Evolutionary conservation across 2,888 invertebrate genomes (phyloP), one percentile per base, ranked within the genome.

Genomic region (Pinctada fucata): DNA sequence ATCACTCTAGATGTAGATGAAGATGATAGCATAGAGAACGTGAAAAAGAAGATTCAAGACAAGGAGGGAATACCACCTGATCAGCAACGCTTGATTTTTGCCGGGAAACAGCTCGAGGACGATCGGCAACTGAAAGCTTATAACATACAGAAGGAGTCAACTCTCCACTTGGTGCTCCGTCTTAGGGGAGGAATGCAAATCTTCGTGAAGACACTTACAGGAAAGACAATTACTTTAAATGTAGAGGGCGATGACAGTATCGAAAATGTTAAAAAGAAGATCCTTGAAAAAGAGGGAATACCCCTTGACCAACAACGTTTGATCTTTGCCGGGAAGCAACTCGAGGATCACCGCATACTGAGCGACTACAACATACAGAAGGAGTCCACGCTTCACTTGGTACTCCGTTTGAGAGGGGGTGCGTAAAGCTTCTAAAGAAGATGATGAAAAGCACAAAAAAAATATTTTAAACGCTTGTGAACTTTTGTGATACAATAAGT

Each of bases 291-390:
- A 84, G 93, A 94, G 93, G 91, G 91, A 16, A 91, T 90, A 75
- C 90, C 90, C 63, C 89, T 89, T 66, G 90, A 90, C 77, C 90
- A 90, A 81, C 90, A 90, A 82, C 82, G 90, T 75, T 82, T 90
- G 82, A 90, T 90, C 93, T 97, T 97, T 92, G 97, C 97, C 87
- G 97, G 97, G 77, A 97, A 97, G 93, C 98, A 98, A 93, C 93
- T 98, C 90, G 97, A 97, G 94, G 97, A 98, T 94, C 97, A 97
- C 4, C 95, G 97, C 73, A 97, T 97, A 2, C 94, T 98, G 47
- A 96, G 96, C 0, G 97, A 98, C 91, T 97, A 97, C 93, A 97
- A 97, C 93, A 97, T 98, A 91, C 97, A 98, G 93, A 97, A 97
- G 92, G 97, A 97, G 93, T 97, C 97, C 0, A 98, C 98, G 10